Base-by-base conservation (phyloP, 2,113 vertebrate genomes). In the Clarias batrachus region DNA sequence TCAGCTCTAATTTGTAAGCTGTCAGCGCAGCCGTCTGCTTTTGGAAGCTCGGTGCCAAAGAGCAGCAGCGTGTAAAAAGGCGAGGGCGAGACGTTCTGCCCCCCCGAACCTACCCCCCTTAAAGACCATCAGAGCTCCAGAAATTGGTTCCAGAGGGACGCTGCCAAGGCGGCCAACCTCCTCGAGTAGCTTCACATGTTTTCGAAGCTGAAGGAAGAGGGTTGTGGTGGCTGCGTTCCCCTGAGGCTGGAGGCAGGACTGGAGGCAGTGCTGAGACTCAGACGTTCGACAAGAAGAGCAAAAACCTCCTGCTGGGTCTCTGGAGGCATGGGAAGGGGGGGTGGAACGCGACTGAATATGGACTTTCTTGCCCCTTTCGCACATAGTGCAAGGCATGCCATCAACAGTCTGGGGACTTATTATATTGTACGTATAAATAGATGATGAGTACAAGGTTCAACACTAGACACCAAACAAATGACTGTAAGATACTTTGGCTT, bases 1-100 rank as follows among this genome's bases (percentile, higher is more conserved):
- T 95, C 94, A 95, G 91, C 87, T 91, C 94, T 94, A 95, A 95
- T 95, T 95, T 95, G 95, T 95, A 92, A 95, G 92, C 94, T 95
- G 95, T 95, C 95, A 95, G 94, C 93, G 92, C 94, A 92, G 92
- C 93, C 92, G 94, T 92, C 93, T 93, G 93, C 82, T 88, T 92
- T 92, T 90, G 92, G 92, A 92, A 90, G 92, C 91, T 90, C 86
- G 0, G 56, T 91, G 94, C 94, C 95, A 95, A 92, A 91, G 91
- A 90, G 84, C 86, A 87, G 91, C 87, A 87, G 88, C 84, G 84
- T 91, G 89, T 86, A 88, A 93, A 80, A 66, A 82, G 89, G 90
- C 90, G 89, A 93, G 92, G 91, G 90, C 87, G 91, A 86, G 90
- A 91, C 89, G 91, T 93, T 94, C 68, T 70, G 70, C 77, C 92